Percentiles rank a stretch among this genome's conserved stretches.
phyloP scores from a whole-genome alignment of 2,113 vertebrate species.

The Rhea pennata region DNA sequence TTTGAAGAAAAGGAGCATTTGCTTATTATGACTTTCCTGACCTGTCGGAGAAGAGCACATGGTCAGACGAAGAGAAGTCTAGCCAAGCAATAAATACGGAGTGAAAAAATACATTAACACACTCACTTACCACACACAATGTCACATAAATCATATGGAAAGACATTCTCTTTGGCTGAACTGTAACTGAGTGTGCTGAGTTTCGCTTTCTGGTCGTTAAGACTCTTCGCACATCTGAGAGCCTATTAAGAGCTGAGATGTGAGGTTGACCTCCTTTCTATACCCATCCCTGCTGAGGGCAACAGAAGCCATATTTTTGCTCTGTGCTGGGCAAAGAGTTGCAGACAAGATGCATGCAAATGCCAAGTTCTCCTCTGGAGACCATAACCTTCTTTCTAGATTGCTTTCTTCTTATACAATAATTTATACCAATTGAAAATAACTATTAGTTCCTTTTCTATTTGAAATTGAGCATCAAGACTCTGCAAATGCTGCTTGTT shows the following conservation, averaged over 20 bases:
- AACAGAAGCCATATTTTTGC: not conserved
- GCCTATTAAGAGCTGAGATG: not conserved
- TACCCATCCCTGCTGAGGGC: not conserved
- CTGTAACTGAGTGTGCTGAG: not conserved
- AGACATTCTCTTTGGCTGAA: not conserved
- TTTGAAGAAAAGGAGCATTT: slow-evolving; percentile 58
- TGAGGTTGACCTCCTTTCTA: not conserved
- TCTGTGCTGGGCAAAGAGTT: not conserved
- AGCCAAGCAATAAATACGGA: slow-evolving; percentile 28
- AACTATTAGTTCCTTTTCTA: not conserved
- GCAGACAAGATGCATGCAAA: not conserved
- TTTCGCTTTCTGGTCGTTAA: not conserved
- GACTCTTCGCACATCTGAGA: slow-evolving; percentile 12
- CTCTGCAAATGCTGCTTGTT: not conserved
- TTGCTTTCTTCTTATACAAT: not conserved
- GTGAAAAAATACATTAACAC: slow-evolving; percentile 34
- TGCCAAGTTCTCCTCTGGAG: not conserved
- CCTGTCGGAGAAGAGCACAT: slow-evolving; percentile 12
- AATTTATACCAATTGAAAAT: not conserved
- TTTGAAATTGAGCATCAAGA: not conserved
- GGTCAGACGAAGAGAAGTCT: slow-evolving; percentile 5
- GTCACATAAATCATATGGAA: slow-evolving; percentile 36
- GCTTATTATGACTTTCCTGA: slow-evolving; percentile 52
- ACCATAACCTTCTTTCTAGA: not conserved
- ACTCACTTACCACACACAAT: slow-evolving; percentile 37